phyloP scores from a whole-genome alignment of 37 sponge, comb jelly and placozoan genomes.

The Geodia barretti region DNA sequence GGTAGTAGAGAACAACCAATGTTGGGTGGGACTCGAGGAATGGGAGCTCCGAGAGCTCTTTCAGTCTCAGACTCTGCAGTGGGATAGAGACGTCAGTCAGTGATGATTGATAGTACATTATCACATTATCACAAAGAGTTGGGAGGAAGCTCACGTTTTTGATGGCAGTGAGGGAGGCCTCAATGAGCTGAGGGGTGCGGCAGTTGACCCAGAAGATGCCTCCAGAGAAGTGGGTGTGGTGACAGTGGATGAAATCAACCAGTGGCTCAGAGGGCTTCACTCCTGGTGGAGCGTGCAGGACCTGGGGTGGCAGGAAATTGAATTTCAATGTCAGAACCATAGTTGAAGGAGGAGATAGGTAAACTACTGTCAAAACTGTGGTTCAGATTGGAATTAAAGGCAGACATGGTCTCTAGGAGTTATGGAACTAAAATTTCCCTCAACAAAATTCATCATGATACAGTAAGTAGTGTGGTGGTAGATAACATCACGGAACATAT shows the following conservation, averaged over 20 bases:
- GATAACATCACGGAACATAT: not conserved
- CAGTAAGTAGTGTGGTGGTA: too few relatives aligned
- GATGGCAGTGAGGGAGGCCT: constrained; percentile 26
- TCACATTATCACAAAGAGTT: too few relatives aligned
- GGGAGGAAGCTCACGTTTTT: constrained; percentile 6
- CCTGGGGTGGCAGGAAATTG: constrained; percentile 7
- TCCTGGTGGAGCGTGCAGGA: constrained; percentile 33
- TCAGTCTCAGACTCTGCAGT: not conserved
- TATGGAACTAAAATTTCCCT: not conserved
- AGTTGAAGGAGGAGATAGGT: not conserved
- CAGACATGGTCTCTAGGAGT: too few relatives aligned
- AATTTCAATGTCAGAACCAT: not conserved
- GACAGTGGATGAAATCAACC: constrained; percentile 40
- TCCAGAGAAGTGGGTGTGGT: constrained; percentile 26
- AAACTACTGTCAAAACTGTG: not conserved
- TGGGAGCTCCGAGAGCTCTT: not conserved
- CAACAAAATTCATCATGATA: not conserved
- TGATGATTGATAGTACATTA: too few relatives aligned
- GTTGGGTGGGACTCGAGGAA: not conserved
- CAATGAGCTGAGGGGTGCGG: constrained; percentile 19
- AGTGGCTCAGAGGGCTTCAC: constrained; percentile 34
- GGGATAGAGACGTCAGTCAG: too few relatives aligned
- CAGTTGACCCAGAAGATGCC: constrained; percentile 44
- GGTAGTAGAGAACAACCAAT: not conserved
- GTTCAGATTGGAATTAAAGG: too few relatives aligned